Evolutionary conservation across 2,113 vertebrate species (phyloP), one percentile per base, ranked within the genome.

Genomic region (Chitala chitala): DNA sequence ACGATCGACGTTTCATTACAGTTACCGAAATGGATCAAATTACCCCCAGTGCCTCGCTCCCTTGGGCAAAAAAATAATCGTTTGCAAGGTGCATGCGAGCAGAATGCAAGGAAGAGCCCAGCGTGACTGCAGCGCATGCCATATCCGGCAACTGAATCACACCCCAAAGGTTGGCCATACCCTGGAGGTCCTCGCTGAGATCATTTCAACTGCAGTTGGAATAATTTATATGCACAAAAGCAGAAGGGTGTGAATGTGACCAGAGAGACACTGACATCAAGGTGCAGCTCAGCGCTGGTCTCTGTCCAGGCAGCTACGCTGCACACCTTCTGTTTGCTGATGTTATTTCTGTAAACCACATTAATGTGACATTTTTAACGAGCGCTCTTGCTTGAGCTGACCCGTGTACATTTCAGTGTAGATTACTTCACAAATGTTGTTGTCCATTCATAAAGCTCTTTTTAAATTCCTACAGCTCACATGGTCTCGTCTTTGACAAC

Each of bases 341-440:
- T 26, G 70, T 33, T n/a, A 48, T 61, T 63, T 73, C 64, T 4
- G 3, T 50, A 15, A 56, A 40, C 51, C n/a, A 29, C 29, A 75
- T 86, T 73, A 63, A 63, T 29, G 24, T 8, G 10, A 73, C 29
- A 59, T 48, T 36, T 63, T 73, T 64, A 61, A 73, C 51, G 58
- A 51, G 58, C 17, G 13, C 0, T n/a, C 44, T 78, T 22, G 36
- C 77, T 77, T 71, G 55, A 75, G 81, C 74, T 77, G 79, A 70
- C 74, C 79, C 29, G 55, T 58, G 79, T 29, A 12, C 31, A 13
- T 13, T 29, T 15, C 29, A 5, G 12, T 33, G 29, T 59, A 6
- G 26, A 59, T 63, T n/a, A n/a, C n/a, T 69, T 51, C 61, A 56
- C 26, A 77, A 76, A 77, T 79, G 80, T 74, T 76, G 73, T 36